These are phyloP conservation scores for Neopelma chrysocephalum DNA, from an alignment of 2,797 vertebrate species.

Conservation along the genomic window DNA sequence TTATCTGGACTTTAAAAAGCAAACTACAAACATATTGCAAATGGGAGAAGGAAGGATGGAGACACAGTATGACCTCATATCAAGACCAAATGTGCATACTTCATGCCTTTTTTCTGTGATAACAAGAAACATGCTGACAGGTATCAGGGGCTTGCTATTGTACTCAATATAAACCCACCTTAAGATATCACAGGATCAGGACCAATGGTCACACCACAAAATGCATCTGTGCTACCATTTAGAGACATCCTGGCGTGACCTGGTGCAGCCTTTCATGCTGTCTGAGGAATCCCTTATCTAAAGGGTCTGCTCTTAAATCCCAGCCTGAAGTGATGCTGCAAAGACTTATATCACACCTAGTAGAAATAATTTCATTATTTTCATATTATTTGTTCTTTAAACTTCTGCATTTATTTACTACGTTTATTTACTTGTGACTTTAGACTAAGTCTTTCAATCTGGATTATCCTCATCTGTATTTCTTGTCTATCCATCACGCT, in stretches of 20 bases:
- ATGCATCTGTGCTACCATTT: not conserved
- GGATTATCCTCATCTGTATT: not conserved
- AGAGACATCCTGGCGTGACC: not conserved
- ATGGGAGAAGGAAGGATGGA: not conserved
- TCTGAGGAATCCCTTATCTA: not conserved
- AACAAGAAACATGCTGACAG: not conserved
- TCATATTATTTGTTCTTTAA: not conserved
- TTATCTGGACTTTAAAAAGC: not conserved
- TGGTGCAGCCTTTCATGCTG: not conserved
- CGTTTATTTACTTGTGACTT: not conserved
- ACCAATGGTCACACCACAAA: not conserved
- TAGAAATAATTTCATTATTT: not conserved
- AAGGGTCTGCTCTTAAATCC: not conserved
- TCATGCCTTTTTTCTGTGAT: not conserved
- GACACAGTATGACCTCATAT: not conserved
- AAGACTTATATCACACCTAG: not conserved
- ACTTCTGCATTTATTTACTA: not conserved
- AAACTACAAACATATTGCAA: not conserved
- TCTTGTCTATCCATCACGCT: fast-evolving
- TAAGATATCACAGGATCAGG: not conserved
- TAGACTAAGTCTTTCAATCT: not conserved
- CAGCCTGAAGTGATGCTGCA: not conserved
- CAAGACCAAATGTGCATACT: not conserved
- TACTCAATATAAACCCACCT: not conserved
- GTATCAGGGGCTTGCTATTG: not conserved